phyloP scores from a whole-genome alignment of 2,888 invertebrate species.

The Caenorhabditis uteleia region DNA sequence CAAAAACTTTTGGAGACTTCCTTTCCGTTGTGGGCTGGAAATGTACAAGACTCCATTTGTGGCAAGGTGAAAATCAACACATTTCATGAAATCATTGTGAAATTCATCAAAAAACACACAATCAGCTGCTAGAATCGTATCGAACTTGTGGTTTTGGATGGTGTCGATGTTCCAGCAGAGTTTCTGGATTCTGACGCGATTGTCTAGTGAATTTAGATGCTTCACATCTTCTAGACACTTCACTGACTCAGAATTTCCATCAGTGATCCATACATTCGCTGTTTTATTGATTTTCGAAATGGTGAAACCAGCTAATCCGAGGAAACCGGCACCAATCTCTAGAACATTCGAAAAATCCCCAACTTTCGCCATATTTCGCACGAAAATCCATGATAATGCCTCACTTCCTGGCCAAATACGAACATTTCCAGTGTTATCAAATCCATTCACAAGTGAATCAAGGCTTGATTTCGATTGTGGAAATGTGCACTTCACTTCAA shows the following conservation, averaged over 20 bases:
- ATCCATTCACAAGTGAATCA: conserved; percentile 26
- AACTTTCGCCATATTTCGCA: background rate
- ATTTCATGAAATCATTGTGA: conserved; percentile 32
- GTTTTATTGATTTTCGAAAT: conserved; percentile 3
- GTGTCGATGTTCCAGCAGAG: conserved; percentile 11
- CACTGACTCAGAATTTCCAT: conserved; percentile 46
- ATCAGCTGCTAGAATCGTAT: conserved; percentile 51
- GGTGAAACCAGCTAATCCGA: conserved; percentile 39
- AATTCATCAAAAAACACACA: conserved; percentile 49
- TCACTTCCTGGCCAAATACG: conserved; percentile 55
- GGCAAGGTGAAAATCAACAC: conserved; percentile 13
- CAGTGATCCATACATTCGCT: conserved; percentile 33
- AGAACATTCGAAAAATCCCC: conserved; percentile 18
- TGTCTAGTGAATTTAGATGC: conserved; percentile 2
- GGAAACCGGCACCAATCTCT: conserved; percentile 50
- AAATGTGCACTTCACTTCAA: no score
- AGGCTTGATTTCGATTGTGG: no score
- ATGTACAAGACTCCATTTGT: conserved; percentile 25
- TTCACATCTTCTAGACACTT: conserved; percentile 10
- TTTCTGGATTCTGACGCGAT: background rate
- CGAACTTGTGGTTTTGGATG: conserved; percentile 18
- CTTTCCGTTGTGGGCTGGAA: conserved; percentile 44
- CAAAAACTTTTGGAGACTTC: conserved; percentile 35
- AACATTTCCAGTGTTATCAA: conserved; percentile 56
- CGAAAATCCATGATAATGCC: conserved; percentile 28